A percentile compares a stretch with the other conserved stretches of the same genome.
Conservation (phyloP, 2,113 vertebrate genomes). For the Oryzias melastigma region DNA sequence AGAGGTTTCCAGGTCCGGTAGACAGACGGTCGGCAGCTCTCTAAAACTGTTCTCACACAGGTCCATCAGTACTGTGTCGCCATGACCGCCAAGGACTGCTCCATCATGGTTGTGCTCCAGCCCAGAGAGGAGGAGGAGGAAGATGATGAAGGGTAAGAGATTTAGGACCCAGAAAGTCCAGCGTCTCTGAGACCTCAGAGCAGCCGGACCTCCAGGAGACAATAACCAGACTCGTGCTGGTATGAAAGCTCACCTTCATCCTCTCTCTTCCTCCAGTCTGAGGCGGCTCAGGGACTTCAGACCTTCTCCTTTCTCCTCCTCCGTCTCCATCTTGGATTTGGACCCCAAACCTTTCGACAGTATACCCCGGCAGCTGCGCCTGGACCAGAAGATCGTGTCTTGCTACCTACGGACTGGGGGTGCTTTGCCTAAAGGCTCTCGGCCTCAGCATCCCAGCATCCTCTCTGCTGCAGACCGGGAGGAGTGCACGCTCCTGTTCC, state of each 20-base stretch:
- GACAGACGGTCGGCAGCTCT: background rate
- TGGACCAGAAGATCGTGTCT: slow-evolving; percentile 91
- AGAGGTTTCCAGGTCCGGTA: background rate
- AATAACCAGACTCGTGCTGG: too few species aligned
- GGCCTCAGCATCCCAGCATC: slow-evolving; percentile 62
- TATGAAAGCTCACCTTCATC: background rate
- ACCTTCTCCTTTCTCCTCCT: slow-evolving; percentile 82
- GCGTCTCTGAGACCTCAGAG: too few species aligned
- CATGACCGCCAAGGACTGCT: slow-evolving; percentile 98
- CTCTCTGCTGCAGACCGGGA: slow-evolving; percentile 79
- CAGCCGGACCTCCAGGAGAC: too few species aligned
- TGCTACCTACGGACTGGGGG: slow-evolving; percentile 83
- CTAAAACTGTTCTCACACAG: slow-evolving; percentile 59
- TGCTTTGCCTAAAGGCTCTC: slow-evolving; percentile 33
- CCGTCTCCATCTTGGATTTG: slow-evolving; percentile 91
- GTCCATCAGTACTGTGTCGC: slow-evolving; percentile 95
- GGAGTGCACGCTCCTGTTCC: slow-evolving; percentile 91
- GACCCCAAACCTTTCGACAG: slow-evolving; percentile 94
- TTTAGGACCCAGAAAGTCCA: too few species aligned
- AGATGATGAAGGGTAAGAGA: slow-evolving; percentile 83
- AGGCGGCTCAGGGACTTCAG: slow-evolving; percentile 47
- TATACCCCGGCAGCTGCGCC: slow-evolving; percentile 87
- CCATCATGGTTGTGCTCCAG: slow-evolving; percentile 91
- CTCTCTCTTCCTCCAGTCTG: slow-evolving; percentile 7
- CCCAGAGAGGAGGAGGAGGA: slow-evolving; percentile 85